Evolutionary conservation across 1,140 invertebrate genomes (phyloP).

Genomic region (Sarcophaga peregrina): DNA sequence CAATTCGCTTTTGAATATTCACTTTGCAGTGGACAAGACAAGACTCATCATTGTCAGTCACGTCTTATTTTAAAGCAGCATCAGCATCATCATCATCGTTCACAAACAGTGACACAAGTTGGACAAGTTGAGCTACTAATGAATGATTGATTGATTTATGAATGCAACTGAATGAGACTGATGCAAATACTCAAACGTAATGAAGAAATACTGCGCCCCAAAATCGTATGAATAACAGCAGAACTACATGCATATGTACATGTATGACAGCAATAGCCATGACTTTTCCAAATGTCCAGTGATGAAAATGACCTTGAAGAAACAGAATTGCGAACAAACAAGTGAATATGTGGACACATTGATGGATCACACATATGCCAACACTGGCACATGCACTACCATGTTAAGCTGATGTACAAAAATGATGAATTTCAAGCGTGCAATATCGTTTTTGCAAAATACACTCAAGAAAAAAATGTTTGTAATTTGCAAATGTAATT

Average conservation of each 20-base stretch:
- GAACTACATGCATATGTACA: background rate
- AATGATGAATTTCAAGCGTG: background rate
- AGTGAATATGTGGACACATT: conserved; percentile 24
- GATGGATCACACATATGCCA: conserved; percentile 25
- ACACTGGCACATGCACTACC: background rate
- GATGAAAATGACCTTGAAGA: conserved; percentile 32
- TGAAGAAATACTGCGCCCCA: background rate
- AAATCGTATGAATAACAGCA: conserved; percentile 1
- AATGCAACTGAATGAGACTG: conserved; percentile 15
- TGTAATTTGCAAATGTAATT: background rate
- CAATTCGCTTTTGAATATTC: too few species aligned
- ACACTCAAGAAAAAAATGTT: background rate
- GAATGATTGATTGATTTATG: conserved; percentile 42
- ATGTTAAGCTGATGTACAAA: background rate
- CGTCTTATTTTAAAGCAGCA: background rate
- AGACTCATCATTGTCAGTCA: too few species aligned
- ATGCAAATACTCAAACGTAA: conserved; percentile 24
- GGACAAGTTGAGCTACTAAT: conserved; percentile 39
- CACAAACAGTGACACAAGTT: conserved; percentile 36
- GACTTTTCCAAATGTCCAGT: conserved; percentile 29
- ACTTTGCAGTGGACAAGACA: too few species aligned
- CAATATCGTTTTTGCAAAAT: background rate
- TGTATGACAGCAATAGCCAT: conserved; percentile 25
- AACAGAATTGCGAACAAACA: background rate
- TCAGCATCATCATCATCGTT: conserved; percentile 3